phyloP scores from a whole-genome alignment of 2,888 invertebrate genomes.

The Serripes groenlandicus region DNA sequence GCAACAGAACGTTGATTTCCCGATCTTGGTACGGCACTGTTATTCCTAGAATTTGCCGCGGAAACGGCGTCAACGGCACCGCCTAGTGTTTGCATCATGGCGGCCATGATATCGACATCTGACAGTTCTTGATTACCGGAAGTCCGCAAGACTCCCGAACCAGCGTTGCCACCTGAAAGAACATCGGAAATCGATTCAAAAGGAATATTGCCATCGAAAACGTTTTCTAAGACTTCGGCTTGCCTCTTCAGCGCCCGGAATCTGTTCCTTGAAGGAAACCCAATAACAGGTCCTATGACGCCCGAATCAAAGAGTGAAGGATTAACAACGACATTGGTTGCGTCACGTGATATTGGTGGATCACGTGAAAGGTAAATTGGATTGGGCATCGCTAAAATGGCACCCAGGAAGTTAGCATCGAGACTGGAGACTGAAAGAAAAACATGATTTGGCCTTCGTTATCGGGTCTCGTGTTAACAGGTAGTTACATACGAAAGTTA shows the following conservation, averaged over 20 bases:
- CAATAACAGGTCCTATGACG: not conserved
- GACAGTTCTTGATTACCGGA: constrained; percentile 12
- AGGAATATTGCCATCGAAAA: constrained; percentile 1
- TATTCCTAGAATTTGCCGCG: constrained; percentile 26
- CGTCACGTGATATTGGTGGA: not conserved
- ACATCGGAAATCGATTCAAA: constrained; percentile 20
- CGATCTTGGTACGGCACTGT: not conserved
- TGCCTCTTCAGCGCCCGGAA: not conserved
- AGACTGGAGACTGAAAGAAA: constrained; percentile 21
- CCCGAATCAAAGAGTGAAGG: constrained; percentile 10
- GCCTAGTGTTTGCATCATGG: constrained; percentile 24
- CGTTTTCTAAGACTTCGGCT: constrained; percentile 1
- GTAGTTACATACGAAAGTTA: no score
- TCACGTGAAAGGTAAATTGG: constrained; percentile 15
- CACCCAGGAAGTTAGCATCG: constrained; percentile 13
- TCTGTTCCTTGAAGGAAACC: not conserved
- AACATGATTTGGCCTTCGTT: not conserved
- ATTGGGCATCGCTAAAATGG: constrained; percentile 18
- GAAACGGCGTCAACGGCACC: constrained; percentile 25
- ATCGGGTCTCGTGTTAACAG: no score
- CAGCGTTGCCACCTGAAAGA: constrained; percentile 21
- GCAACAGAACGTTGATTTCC: not conserved
- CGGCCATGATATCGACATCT: constrained; percentile 19
- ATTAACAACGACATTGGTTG: constrained; percentile 6
- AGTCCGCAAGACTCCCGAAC: not conserved